phyloP scores from a whole-genome alignment of 2,797 vertebrate genomes.

The Champsocephalus gunnari region DNA sequence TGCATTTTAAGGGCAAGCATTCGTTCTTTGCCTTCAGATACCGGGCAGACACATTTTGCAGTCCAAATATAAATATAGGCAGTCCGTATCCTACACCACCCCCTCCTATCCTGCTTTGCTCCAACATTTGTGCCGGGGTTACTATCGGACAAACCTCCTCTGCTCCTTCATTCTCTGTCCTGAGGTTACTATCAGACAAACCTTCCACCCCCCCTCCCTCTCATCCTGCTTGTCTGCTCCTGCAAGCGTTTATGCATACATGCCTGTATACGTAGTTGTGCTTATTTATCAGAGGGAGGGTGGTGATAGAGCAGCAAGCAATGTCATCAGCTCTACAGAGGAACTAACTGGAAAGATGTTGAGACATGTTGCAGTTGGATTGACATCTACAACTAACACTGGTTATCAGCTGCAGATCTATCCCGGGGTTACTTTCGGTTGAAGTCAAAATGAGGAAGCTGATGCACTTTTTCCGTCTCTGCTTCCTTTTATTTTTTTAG shows the following conservation, averaged over 20 bases:
- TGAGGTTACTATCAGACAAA: conserved; percentile 75
- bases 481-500: neutral
- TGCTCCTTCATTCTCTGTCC: conserved; percentile 45
- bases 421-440: conserved; percentile 60
- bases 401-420: neutral
- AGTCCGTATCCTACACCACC: conserved; percentile 28
- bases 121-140: conserved; percentile 61
- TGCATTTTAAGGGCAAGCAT: neutral
- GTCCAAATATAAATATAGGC: conserved; percentile 56
- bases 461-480: neutral
- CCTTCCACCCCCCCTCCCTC: conserved; percentile 9
- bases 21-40: conserved; percentile 7
- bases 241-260: neutral
- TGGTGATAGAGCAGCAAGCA: neutral
- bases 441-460: conserved; percentile 40
- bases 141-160: conserved; percentile 76
- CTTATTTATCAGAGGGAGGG: neutral
- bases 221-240: conserved; percentile 18
- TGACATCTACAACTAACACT: conserved; percentile 2
- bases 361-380: conserved; percentile 16
- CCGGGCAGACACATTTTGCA: conserved; percentile 40
- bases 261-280: neutral
- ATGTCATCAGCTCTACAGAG: neutral
- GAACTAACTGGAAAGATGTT: neutral
- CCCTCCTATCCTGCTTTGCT: conserved; percentile 40